Evolutionary conservation across 30 jellyfish, hydroid and myxozoan species (phyloP), one percentile per base, ranked within the genome.

Genomic region (Phacellophora camtschatica): DNA sequence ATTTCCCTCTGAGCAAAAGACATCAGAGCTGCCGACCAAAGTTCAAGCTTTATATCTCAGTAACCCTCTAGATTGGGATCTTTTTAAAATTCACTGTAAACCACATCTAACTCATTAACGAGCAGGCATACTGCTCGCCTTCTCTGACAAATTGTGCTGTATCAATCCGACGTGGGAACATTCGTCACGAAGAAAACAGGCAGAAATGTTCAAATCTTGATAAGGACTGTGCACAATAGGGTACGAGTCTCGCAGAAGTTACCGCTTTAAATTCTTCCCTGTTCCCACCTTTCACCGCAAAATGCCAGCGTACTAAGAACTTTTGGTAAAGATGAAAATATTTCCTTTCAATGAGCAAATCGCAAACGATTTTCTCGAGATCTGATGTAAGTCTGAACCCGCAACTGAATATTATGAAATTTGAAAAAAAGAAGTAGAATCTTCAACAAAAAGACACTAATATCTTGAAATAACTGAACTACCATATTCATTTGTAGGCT

Each of bases 51-150:
- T 72, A 74, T 51, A 51, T 72, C 86, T 72, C 65, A 37, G 51
- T 72, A 72, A 72, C 75, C 71, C 71, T 53, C 35, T 48, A 72
- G 86, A 53, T 72, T 18, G 51, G 74, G 51, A 72, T 72, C 86
- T 54, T 72, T 72, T 72, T 72, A 72, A 72, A 56, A 72, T 72
- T 72, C 86, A 41, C 35, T 30, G 66, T 33, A 49, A 42, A 72
- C 86, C 86, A 46, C 24, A 64, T 11, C 48, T 63, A 37, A 51
- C 27, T 50, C 86, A 61, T 51, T 51, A 28, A 54, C 74, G 39
- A 23, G 71, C 33, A 33, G 32, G 33, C 57, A 33, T 10, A 23
- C 78, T 22, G 34, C 41, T 33, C 66, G 78, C 89, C 64, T 39
- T 59, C 49, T 71, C 79, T 48, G 32, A 29, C 71, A 18, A 2